These are phyloP conservation scores for Neosalanx taihuensis DNA, from an alignment of 2,797 vertebrate genomes.

Conservation along the genomic window DNA sequence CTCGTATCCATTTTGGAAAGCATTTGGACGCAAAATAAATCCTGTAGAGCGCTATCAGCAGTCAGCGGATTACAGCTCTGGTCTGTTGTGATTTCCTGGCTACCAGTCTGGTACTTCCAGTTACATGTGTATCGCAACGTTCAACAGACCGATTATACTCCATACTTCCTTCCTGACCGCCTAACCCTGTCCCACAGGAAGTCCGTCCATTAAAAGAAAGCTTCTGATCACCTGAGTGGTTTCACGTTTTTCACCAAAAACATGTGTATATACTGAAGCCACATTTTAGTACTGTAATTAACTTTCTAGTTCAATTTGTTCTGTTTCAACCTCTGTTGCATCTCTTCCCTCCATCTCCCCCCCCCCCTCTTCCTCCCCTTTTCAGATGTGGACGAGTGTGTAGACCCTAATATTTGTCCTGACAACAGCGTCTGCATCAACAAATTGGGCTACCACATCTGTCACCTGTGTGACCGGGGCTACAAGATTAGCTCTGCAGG, in stretches of 20 bases:
- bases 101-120: not conserved
- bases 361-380: not conserved
- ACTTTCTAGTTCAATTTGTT: not conserved
- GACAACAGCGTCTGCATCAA: slow-evolving; percentile 78
- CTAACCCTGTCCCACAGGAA: slow-evolving; percentile 5
- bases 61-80: no score
- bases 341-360: not conserved
- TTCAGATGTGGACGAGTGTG: slow-evolving; percentile 80
- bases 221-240: not conserved
- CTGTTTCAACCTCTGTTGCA: not conserved
- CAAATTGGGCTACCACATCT: slow-evolving; percentile 74
- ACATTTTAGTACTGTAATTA: not conserved
- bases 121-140: slow-evolving; percentile 1
- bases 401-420: slow-evolving; percentile 67
- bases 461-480: slow-evolving; percentile 76
- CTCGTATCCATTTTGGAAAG: not conserved
- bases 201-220: slow-evolving; percentile 5
- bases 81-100: slow-evolving; percentile 6
- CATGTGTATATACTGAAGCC: no score
- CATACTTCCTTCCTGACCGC: not conserved
- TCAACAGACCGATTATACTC: not conserved
- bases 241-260: not conserved
- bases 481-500: slow-evolving; percentile 72
- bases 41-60: not conserved
- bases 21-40: not conserved